Evolutionary conservation across 2,797 vertebrate genomes (phyloP), one percentile per base, ranked within the genome.

Genomic region (Vireo griseus): DNA sequence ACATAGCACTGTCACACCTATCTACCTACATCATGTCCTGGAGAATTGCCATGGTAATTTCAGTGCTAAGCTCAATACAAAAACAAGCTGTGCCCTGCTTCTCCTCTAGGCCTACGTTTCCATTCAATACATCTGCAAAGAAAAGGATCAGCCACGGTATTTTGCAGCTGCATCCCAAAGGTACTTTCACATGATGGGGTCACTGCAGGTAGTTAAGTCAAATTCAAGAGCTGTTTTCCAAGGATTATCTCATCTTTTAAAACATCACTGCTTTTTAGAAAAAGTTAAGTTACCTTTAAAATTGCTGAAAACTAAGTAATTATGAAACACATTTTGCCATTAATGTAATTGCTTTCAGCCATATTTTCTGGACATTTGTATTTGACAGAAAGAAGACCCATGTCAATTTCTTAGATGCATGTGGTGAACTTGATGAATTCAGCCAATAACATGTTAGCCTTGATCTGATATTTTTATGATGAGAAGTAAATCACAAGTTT

Each of bases 311-410:
- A 54, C 22, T 29, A 89, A 87, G 52, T 19, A 72, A 81, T 79
- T 88, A 78, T 71, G 86, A 89, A 96, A 73, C 44, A 47, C 88
- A 88, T 92, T 94, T 92, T 92, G 51, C 75, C 47, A 71, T 81
- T 80, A 94, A 95, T 89, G 83, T 94, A 91, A 92, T 95, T 95
- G 73, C 52, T 96, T 89, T 79, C 57, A 67, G 24, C 19, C 47
- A 69, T 96, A 90, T 96, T 91, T 95, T 77, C 95, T 88, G 67
- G 54, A 62, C 13, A 33, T 92, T 93, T 67, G 52, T 71, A 37
- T 85, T 74, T 88, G 62, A 76, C 88, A 72, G 65, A 68, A 69
- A 95, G 51, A 85, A 88, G 47, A 82, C 71, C 33, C 47, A 31
- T n/a, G 37, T 25, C 89, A 91, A 52, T 92, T 80, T 85, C 47